Conservation (phyloP, 1,140 invertebrate species). For the Macrosteles quadrilineatus region DNA sequence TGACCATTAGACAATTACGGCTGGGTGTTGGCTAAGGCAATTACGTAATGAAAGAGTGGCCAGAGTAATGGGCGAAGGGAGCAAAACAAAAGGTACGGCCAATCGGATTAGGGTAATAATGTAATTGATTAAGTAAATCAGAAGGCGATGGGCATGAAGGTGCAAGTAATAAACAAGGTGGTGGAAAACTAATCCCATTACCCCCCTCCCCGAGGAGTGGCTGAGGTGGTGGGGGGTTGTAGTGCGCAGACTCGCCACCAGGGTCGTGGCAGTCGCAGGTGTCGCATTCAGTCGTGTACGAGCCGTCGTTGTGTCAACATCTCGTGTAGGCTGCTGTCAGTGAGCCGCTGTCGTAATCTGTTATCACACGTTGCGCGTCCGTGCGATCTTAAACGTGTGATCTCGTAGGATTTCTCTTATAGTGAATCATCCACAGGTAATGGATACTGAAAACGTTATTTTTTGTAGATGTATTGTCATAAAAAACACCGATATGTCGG, state of each 20-base stretch:
- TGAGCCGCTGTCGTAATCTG: too few species aligned
- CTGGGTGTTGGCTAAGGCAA: constrained; percentile 9
- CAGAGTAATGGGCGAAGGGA: background rate
- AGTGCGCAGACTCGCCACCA: background rate
- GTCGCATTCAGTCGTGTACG: too few species aligned
- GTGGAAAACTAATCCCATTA: constrained; percentile 26
- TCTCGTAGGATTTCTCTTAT: too few species aligned
- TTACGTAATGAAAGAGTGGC: background rate
- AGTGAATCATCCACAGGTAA: too few species aligned
- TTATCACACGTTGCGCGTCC: too few species aligned
- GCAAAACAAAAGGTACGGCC: constrained; percentile 1
- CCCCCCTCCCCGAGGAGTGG: constrained; percentile 13
- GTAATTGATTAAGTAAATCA: constrained; percentile 26
- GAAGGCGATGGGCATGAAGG: constrained; percentile 13
- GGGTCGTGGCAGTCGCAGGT: background rate
- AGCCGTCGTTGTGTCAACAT: too few species aligned
- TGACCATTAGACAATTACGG: too few species aligned
- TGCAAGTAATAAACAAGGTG: constrained; percentile 23
- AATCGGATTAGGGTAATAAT: constrained; percentile 21
- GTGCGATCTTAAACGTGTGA: too few species aligned
- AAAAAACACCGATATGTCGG: too few species aligned
- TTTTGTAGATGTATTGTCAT: too few species aligned
- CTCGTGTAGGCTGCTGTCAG: too few species aligned
- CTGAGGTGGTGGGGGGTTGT: background rate
- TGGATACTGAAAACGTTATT: too few species aligned